phyloP scores from a whole-genome alignment of 2,797 vertebrate species.

The Melopsittacus undulatus region DNA sequence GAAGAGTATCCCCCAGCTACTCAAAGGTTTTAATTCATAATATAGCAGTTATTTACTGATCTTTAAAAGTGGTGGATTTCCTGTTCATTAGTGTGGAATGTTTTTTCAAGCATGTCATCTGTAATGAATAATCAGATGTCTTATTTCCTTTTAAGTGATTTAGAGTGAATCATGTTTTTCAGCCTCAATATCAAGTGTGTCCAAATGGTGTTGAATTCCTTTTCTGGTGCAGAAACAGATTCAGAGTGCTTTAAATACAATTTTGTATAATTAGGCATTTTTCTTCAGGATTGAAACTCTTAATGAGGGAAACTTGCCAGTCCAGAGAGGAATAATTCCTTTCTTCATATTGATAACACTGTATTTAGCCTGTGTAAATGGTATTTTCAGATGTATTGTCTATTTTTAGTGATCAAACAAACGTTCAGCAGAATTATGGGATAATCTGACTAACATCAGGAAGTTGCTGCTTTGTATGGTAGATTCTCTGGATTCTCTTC shows the following conservation, averaged over 20 bases:
- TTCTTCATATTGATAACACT: not conserved
- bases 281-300: not conserved
- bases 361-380: not conserved
- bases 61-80: not conserved
- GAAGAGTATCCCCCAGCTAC: not conserved
- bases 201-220: not conserved
- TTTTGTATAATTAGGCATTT: not conserved
- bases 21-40: not conserved
- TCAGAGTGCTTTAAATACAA: not conserved
- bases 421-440: not conserved
- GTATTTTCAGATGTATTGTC: not conserved
- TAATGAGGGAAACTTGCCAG: not conserved
- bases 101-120: constrained; percentile 8
- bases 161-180: constrained; percentile 29
- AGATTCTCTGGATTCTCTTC: not conserved
- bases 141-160: not conserved
- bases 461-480: not conserved
- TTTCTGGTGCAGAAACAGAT: not conserved
- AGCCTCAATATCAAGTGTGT: not conserved
- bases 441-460: not conserved
- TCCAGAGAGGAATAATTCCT: not conserved
- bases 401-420: not conserved
- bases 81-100: not conserved
- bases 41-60: not conserved
- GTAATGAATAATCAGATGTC: not conserved